Percentiles rank a stretch among this genome's conserved stretches.
Evolutionary conservation across 2,113 vertebrate species (phyloP).

Genomic region (Martes martes): DNA sequence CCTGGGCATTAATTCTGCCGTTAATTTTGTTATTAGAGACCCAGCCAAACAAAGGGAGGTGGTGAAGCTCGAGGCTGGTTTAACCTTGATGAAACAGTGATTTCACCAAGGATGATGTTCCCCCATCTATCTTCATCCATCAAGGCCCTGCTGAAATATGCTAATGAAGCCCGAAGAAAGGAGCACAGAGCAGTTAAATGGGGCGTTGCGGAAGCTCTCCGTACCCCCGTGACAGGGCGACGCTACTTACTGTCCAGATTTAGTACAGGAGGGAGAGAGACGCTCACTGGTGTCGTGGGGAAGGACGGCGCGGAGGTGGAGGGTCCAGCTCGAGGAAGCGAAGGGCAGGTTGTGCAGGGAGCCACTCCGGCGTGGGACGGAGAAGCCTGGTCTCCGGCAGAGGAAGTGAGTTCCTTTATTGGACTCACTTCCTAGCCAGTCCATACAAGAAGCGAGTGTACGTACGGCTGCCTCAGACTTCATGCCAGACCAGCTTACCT

Average conservation of each 20-base stretch:
- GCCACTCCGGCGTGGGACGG: rapidly evolving
- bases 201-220: slow-evolving; percentile 88
- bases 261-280: slow-evolving; percentile 39
- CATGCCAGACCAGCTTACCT: not conserved
- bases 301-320: not conserved
- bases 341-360: not conserved
- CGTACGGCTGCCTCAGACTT: rapidly evolving
- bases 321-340: not conserved
- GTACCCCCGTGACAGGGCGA: slow-evolving; percentile 84
- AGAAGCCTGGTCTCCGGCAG: not conserved
- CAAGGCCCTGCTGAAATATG: slow-evolving; percentile 87
- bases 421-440: too few species aligned
- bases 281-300: not conserved
- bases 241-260: slow-evolving; percentile 82
- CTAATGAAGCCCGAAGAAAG: slow-evolving; percentile 87
- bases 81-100: slow-evolving; percentile 96
- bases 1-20: not conserved
- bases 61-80: slow-evolving; percentile 86
- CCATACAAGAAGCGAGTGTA: not conserved
- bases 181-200: slow-evolving; percentile 90
- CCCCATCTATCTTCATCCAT: slow-evolving; percentile 94
- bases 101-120: slow-evolving; percentile 91
- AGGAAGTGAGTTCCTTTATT: not conserved
- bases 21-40: slow-evolving; percentile 79
- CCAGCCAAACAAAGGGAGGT: slow-evolving; percentile 85